Evolutionary conservation across 2,888 invertebrate species (phyloP).

Genomic region (Polydrusus pterygomalis): DNA sequence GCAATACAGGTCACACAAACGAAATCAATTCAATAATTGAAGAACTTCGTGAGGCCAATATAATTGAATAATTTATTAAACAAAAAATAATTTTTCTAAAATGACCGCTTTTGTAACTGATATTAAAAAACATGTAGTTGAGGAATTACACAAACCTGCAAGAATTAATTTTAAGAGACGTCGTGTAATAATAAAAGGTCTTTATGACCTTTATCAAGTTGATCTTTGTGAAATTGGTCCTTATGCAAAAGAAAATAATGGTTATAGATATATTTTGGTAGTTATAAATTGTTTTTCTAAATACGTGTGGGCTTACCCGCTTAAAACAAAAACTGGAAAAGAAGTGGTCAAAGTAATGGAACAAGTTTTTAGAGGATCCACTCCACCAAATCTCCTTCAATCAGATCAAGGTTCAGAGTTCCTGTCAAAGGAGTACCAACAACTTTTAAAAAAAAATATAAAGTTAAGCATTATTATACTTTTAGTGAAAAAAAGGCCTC

Average conservation of each 20-base stretch:
- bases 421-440: background rate
- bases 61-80: conserved; percentile 38
- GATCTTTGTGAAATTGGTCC: conserved; percentile 67
- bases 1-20: conserved; percentile 59
- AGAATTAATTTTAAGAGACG: conserved; percentile 67
- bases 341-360: conserved; percentile 56
- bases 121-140: conserved; percentile 1
- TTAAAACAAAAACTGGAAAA: conserved; percentile 63
- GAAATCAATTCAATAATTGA: conserved; percentile 66
- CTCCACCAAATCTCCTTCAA: background rate
- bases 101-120: background rate
- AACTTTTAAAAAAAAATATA: conserved; percentile 7
- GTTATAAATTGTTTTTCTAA: conserved; percentile 67
- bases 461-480: conserved; percentile 1
- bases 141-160: conserved; percentile 60
- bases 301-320: conserved; percentile 65
- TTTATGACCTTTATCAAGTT: conserved; percentile 69
- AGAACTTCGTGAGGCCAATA: conserved; percentile 56
- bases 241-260: conserved; percentile 63
- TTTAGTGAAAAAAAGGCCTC: background rate
- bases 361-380: conserved; percentile 8
- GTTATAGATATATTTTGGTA: conserved; percentile 63
- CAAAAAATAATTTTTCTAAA: background rate
- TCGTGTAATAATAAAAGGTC: conserved; percentile 64
- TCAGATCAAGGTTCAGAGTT: background rate